Conservation (phyloP, 2,888 invertebrate genomes). For the Philaethria dido region DNA sequence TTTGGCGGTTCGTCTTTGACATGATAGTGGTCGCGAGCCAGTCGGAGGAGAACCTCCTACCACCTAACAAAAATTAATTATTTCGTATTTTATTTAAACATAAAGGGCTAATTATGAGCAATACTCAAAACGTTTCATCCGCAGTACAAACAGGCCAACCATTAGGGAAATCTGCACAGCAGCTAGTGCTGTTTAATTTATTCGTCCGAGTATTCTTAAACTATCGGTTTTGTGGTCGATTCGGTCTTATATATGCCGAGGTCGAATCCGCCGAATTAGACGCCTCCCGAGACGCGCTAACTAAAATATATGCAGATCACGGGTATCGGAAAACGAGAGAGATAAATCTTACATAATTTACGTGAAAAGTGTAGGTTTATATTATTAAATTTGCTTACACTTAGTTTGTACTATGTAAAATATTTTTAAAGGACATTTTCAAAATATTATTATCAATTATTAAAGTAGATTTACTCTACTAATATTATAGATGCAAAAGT, state of each 20-base stretch:
- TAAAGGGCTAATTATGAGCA: neutral
- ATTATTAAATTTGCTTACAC: neutral
- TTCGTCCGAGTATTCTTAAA: slow-evolving; percentile 82
- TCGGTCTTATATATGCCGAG: slow-evolving; percentile 71
- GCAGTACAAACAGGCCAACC: slow-evolving; percentile 56
- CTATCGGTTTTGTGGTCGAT: slow-evolving; percentile 80
- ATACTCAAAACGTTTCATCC: slow-evolving; percentile 7
- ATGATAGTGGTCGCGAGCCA: too few species aligned
- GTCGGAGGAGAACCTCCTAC: too few species aligned
- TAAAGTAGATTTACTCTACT: too few species aligned
- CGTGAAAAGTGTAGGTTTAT: slow-evolving; percentile 7
- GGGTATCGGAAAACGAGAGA: slow-evolving; percentile 13
- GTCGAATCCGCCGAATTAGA: slow-evolving; percentile 48
- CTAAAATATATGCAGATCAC: slow-evolving; percentile 40
- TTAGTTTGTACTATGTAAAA: neutral
- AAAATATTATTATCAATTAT: neutral
- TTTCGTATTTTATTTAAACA: neutral
- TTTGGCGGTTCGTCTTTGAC: too few species aligned
- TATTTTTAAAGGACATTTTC: neutral
- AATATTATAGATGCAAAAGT: too few species aligned
- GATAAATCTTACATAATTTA: slow-evolving; percentile 25
- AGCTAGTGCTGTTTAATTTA: slow-evolving; percentile 79
- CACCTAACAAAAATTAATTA: too few species aligned
- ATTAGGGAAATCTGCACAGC: slow-evolving; percentile 82
- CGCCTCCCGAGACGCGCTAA: slow-evolving; percentile 46